Base-by-base conservation (phyloP, 2,888 invertebrate species). In the Andrena chrysosceles region DNA sequence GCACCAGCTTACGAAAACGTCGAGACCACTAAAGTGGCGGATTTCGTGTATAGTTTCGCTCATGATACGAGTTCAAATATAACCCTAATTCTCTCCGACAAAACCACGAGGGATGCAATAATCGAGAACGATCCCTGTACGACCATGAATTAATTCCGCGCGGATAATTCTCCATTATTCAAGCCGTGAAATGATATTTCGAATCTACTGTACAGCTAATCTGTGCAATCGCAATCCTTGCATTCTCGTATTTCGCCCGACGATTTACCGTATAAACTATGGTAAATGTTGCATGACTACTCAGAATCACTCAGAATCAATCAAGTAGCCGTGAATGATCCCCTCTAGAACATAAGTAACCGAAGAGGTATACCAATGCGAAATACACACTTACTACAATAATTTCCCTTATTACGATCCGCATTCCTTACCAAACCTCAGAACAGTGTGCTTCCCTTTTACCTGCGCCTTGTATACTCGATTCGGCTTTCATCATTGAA, bases 151-250 rank as follows among this genome's bases (percentile, higher is more conserved):
- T 87, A 90, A 87, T 91, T 90, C 84, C 87, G 63, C 69, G 80
- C 83, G 87, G 89, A 87, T 90, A 86, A 91, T 91, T 91, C 89
- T 90, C 90, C 86, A 91, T 91, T 90, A 90, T 90, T 90, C 88
- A 89, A 88, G 83, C 86, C 82, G 77, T 81, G 84, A 87, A 91
- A 90, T 87, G 88, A 89, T 90, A 89, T 86, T 88, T 85, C 86
- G 83, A 86, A 84, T 73, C 77, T 64, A 35, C 49, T 59, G 67
- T 42, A 48, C 67, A 69, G 76, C 59, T 77, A 68, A 71, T 69
- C 81, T 63, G 72, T 62, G 78, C 84, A 86, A 85, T 87, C 85
- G 81, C 81, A 87, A 68, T 72, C 69, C 71, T 74, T 77, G 48
- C 49, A 13, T 64, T 7, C 42, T n/a, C 35, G 64, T 52, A 56